Evolutionary conservation across 2,113 vertebrate genomes (phyloP), one percentile per base, ranked within the genome.

Genomic region (Lamprologus ornatipinnis): DNA sequence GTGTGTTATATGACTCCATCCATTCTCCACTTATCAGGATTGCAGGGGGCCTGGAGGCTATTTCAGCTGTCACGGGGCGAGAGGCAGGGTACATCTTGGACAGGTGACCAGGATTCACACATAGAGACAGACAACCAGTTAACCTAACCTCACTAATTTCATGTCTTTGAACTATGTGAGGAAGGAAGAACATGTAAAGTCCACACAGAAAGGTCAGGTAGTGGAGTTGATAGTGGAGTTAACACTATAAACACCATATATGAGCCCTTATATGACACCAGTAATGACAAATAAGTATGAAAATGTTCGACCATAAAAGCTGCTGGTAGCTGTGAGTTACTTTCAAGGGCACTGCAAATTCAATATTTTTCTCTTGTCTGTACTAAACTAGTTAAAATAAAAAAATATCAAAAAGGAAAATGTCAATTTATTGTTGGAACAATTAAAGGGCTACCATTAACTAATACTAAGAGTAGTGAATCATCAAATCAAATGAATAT

Each of bases 261-360:
- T 17, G 57, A 31, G 60, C 60, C 6, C 60, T 12, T 65, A n/a
- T 37, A 2, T 7, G 37, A 73, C 21, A 45, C n/a, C 68, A 26
- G 37, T 45, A 26, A 70, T 23, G 12, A 73, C 37, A 45, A 45
- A 73, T 73, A 73, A 0, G 13, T 1, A 45, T 17, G 2, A 17
- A 17, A 45, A 73, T 47, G 13, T 75, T 47, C 21, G 1, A 0
- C 9, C 40, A 19, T 75, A 75, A 28, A 19, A 47, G 23, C 40
- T 75, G 40, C 40, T 17, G 23, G 40, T 47, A 75, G 40, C 40
- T 75, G 40, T 26, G 0, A 45, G 0, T 19, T 75, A 47, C 23
- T 73, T 73, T 73, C 21, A 73, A 28, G 68, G 23, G 4, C 68
- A 11, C 21, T 15, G 21, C 21, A 37, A 75, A 47, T 11, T 0